Percentiles rank a stretch among this genome's conserved stretches.
Conservation (phyloP, 2,113 vertebrate genomes). For the Engystomops pustulosus region DNA sequence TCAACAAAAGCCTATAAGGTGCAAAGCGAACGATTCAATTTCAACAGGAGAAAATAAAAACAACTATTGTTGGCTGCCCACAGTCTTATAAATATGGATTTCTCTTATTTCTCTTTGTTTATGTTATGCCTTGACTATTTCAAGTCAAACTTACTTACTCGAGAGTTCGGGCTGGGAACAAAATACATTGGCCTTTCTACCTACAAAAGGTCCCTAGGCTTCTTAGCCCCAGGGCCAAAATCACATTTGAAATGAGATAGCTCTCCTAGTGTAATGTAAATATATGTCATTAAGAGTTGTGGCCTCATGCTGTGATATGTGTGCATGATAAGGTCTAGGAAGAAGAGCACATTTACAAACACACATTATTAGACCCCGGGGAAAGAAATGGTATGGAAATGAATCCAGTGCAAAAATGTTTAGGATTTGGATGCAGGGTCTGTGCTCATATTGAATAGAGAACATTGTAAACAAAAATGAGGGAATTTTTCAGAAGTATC, state of each 20-base stretch:
- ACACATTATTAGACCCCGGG: slow-evolving; percentile 46
- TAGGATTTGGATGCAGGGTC: slow-evolving; percentile 22
- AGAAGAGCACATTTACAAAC: slow-evolving; percentile 46
- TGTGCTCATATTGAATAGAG: background rate
- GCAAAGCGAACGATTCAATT: background rate
- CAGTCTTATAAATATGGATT: slow-evolving; percentile 42
- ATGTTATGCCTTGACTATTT: slow-evolving; percentile 22
- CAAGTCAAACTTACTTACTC: slow-evolving; percentile 33
- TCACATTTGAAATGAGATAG: slow-evolving; percentile 45
- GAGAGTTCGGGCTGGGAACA: slow-evolving; percentile 24
- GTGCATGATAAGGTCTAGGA: slow-evolving; percentile 40
- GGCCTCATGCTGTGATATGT: slow-evolving; percentile 51
- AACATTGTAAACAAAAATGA: background rate
- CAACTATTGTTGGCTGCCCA: background rate
- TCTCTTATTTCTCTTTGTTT: slow-evolving; percentile 1
- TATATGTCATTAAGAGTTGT: slow-evolving; percentile 54
- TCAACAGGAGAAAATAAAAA: slow-evolving; percentile 2
- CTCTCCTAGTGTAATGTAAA: slow-evolving; percentile 57
- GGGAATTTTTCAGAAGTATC: background rate
- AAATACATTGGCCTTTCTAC: slow-evolving; percentile 41
- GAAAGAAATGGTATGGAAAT: slow-evolving; percentile 57
- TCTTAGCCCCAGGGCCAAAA: slow-evolving; percentile 46
- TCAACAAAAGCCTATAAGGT: background rate
- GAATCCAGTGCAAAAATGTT: slow-evolving; percentile 19
- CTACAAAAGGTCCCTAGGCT: slow-evolving; percentile 42